A percentile compares a stretch with the other conserved stretches of the same genome.
Evolutionary conservation across 1,140 invertebrate species (phyloP).

Genomic region (Globodera ellingtonae): DNA sequence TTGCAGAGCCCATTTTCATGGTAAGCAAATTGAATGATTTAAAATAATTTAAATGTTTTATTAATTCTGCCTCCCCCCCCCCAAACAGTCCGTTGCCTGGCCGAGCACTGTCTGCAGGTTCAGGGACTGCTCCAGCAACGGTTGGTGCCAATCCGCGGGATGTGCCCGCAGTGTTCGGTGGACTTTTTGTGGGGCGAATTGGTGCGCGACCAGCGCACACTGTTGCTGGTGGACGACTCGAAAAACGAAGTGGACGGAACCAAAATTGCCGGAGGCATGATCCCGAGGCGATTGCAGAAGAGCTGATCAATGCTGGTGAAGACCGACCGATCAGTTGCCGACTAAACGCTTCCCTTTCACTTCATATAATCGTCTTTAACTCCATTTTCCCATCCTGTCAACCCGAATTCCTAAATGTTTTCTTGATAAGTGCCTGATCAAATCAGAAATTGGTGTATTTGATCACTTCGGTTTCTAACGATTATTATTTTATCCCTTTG

Average conservation of each 20-base stretch:
- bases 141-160: conserved; percentile 34
- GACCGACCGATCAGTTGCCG: too few species aligned
- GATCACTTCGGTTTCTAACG: too few species aligned
- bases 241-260: conserved; percentile 39
- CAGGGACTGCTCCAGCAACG: conserved; percentile 23
- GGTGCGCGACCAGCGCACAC: conserved; percentile 42
- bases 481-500: too few species aligned
- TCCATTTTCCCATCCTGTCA: too few species aligned
- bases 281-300: conserved; percentile 18
- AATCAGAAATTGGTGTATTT: too few species aligned
- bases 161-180: conserved; percentile 35
- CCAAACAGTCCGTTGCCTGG: conserved; percentile 34
- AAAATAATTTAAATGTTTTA: not conserved
- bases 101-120: conserved; percentile 32
- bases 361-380: too few species aligned
- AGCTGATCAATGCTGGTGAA: not conserved
- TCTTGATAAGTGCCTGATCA: too few species aligned
- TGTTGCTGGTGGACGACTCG: conserved; percentile 35
- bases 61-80: not conserved
- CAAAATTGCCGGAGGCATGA: conserved; percentile 50
- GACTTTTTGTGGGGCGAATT: conserved; percentile 48
- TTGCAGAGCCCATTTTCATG: conserved; percentile 46
- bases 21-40: not conserved
- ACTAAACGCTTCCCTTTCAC: too few species aligned
- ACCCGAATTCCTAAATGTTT: too few species aligned